Conservation (phyloP, 2,113 vertebrate species). For the Epinephelus lanceolatus region DNA sequence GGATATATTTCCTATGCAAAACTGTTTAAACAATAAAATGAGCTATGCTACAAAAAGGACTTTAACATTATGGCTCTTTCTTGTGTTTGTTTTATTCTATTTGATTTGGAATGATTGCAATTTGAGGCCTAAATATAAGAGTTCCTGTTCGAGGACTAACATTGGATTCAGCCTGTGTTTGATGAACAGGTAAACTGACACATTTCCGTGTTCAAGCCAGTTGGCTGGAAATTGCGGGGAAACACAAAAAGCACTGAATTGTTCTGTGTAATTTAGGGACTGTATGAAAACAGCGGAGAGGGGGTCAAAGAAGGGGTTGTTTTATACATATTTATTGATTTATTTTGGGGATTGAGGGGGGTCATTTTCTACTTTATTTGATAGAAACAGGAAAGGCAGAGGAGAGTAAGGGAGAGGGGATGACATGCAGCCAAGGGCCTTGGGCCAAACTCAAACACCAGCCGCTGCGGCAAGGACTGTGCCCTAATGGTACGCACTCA, state of each 20-base stretch:
- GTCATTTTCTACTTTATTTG: no score
- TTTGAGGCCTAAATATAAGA: conserved; percentile 5
- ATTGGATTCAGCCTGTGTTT: background rate
- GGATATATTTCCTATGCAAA: conserved; percentile 99
- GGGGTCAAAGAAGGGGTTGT: background rate
- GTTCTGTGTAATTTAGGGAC: background rate
- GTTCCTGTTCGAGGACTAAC: background rate
- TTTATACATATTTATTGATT: no score
- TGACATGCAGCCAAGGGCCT: no score
- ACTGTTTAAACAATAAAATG: conserved; percentile 99
- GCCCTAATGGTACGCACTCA: no score
- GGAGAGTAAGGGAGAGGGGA: no score
- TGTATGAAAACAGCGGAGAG: background rate
- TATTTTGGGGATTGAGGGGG: no score
- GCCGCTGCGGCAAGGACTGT: no score
- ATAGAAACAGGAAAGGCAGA: no score
- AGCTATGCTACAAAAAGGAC: conserved; percentile 97
- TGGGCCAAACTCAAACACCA: no score
- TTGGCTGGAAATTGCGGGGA: conserved; percentile 9
- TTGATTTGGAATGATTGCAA: conserved; percentile 14
- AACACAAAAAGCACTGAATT: background rate
- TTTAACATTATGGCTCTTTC: conserved; percentile 58
- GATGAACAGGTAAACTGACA: conserved; percentile 7
- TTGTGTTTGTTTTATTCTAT: conserved; percentile 49
- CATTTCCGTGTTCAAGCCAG: conserved; percentile 2